These are phyloP conservation scores for Avahi laniger DNA, from an alignment of 2,797 vertebrate genomes.

Conservation along the genomic window DNA sequence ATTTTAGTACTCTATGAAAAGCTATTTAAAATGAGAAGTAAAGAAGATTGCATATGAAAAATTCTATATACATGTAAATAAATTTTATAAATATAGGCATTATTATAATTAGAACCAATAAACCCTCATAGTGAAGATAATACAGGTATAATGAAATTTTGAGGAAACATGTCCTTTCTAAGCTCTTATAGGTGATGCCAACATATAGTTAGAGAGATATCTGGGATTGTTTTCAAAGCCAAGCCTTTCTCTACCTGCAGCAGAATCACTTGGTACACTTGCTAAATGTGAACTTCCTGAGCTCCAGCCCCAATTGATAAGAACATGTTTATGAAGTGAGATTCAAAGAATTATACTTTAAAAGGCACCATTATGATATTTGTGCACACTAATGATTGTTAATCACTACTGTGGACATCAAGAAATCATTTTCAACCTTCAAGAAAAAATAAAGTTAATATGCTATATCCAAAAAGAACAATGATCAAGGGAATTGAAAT, in stretches of 20 bases:
- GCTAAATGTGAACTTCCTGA: background rate
- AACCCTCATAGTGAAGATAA: background rate
- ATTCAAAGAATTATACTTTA: background rate
- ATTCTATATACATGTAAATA: background rate
- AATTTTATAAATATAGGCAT: background rate
- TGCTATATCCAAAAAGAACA: background rate
- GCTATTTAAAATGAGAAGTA: constrained; percentile 26
- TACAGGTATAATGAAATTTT: background rate
- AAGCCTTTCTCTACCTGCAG: background rate
- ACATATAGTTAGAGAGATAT: background rate
- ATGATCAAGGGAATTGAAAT: background rate
- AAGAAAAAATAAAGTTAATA: background rate
- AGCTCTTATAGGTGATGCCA: background rate
- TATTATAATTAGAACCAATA: background rate
- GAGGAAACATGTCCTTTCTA: background rate
- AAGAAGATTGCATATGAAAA: background rate
- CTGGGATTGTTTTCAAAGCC: background rate
- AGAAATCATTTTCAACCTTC: background rate
- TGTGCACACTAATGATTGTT: background rate
- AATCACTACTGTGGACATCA: background rate
- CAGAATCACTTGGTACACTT: background rate
- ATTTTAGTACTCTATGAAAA: background rate
- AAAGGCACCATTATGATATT: background rate
- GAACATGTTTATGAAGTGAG: background rate
- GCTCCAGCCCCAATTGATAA: background rate